These are phyloP conservation scores for Lasioglossum figueresi DNA, from an alignment of 2,888 invertebrate genomes.

Conservation along the genomic window DNA sequence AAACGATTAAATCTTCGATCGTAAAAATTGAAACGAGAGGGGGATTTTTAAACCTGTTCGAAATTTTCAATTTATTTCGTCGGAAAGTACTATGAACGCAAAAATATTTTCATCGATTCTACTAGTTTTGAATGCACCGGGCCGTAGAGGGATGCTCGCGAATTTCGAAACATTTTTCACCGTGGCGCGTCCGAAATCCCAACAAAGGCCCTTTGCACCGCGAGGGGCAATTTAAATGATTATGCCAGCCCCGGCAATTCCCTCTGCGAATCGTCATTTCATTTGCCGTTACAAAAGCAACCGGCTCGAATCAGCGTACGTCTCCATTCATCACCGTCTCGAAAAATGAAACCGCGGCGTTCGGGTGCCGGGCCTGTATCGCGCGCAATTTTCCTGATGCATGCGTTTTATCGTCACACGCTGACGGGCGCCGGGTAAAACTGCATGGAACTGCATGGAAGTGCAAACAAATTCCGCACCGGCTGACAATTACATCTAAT, in stretches of 20 bases:
- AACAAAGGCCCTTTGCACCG: neutral
- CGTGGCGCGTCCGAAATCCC: neutral
- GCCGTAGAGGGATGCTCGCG: neutral
- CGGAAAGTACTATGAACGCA: neutral
- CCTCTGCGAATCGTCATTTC: neutral
- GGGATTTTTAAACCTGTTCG: neutral
- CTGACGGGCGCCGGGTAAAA: neutral
- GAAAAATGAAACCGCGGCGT: neutral
- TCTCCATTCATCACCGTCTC: slow-evolving; percentile 19
- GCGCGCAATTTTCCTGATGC: slow-evolving; percentile 23
- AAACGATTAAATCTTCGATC: neutral
- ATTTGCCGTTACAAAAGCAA: neutral
- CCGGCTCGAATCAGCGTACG: neutral
- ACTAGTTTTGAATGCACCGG: neutral
- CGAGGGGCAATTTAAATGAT: neutral
- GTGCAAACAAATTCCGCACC: slow-evolving; percentile 12
- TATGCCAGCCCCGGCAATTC: neutral
- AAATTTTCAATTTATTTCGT: neutral
- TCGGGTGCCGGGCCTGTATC: neutral
- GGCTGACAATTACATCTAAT: slow-evolving; percentile 24
- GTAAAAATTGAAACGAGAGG: neutral
- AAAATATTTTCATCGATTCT: neutral
- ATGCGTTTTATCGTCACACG: neutral
- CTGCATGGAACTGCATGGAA: slow-evolving; percentile 7
- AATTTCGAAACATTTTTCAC: neutral